Evolutionary conservation across 2,888 invertebrate genomes (phyloP), one percentile per base, ranked within the genome.

Genomic region (Eupithecia dodoneata): DNA sequence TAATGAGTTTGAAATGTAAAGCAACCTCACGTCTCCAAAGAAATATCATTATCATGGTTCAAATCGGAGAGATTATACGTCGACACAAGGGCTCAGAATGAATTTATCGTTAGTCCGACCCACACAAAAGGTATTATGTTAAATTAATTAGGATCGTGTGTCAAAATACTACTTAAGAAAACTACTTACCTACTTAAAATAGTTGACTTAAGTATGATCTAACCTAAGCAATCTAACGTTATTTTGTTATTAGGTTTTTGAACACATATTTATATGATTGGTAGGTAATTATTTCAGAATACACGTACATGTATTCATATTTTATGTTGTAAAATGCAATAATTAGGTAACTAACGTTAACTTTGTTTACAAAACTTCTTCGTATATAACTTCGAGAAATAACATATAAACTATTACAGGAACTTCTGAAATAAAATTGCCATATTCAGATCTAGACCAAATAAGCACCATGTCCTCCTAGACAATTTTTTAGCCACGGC

Each of bases 141-240:
- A 88, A 90, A 92, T 93, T 93, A 94, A 94, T 94, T 93, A 91
- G 91, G 88, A 90, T 90, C 88, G 85, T 85, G 89, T 93, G 94
- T 94, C 94, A 94, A 93, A 94, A 94, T 92, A 94, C 89, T 87
- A 88, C 87, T 85, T 87, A 86, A 88, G 87, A 85, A 82, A 87
- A 80, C 63, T 63, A 63, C 63, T 84, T 84, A 86, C 86, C 85
- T 86, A 87, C 66, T 87, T 87, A 87, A 87, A 87, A 88, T 87
- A 86, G 87, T 87, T 87, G 85, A 84, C 83, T 85, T 66, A 66
- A 42, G 66, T 42, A 15, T 66, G 63, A 63, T 63, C 63, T 63
- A 63, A 63, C 63, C 12, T 18, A 9, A 63, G 30, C 30, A 30
- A 63, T 59, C 59, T 30, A 63, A 63, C 9, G 63, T 63, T 30